These are phyloP conservation scores for Mesorhabditis spiculigera DNA, from an alignment of 2,888 invertebrate species.

Conservation along the genomic window DNA sequence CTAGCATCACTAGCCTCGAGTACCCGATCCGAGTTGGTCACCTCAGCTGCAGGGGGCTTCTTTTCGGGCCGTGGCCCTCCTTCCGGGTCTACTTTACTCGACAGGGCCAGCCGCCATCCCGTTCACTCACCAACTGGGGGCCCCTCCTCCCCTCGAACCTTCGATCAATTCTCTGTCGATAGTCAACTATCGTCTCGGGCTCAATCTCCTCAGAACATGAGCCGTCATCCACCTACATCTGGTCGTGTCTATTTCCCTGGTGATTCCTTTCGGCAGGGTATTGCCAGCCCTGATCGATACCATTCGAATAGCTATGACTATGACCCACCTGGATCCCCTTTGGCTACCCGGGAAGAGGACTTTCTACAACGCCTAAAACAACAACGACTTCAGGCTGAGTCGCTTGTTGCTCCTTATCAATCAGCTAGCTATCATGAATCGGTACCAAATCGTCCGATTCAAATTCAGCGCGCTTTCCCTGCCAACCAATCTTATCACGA, in stretches of 20 bases:
- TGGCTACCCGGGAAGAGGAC: not conserved
- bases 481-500: not conserved
- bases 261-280: not conserved
- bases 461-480: too few relatives aligned
- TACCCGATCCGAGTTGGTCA: not conserved
- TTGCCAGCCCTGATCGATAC: not conserved
- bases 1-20: not conserved
- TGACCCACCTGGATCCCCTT: not conserved
- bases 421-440: not conserved
- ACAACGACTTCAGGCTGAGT: slow-evolving; percentile 3
- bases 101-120: slow-evolving; percentile 1
- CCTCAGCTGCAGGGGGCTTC: not conserved
- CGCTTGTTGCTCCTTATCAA: not conserved
- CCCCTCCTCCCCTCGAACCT: not conserved
- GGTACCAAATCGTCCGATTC: not conserved
- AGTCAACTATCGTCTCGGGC: slow-evolving; percentile 3
- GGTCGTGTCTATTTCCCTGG: not conserved
- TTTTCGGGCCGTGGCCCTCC: not conserved
- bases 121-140: not conserved
- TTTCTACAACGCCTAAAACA: not conserved
- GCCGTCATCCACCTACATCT: not conserved
- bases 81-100: not conserved
- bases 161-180: slow-evolving; percentile 2
- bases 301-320: not conserved
- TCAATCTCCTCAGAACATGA: not conserved